Conservation (phyloP, 2,888 invertebrate species). For the Polia nebulosa region DNA sequence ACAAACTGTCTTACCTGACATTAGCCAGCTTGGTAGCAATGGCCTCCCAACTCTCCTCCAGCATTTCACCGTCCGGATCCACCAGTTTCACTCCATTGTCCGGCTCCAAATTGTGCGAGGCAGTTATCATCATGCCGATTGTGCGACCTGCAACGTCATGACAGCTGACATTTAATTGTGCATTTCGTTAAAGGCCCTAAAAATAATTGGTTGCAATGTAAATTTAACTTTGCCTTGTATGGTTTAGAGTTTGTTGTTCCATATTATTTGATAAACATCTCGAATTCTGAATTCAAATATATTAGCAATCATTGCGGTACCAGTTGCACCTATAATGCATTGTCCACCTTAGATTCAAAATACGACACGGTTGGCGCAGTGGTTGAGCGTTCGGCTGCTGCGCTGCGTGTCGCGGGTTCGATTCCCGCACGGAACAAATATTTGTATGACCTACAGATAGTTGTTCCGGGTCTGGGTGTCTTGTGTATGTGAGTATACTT, state of each 20-base stretch:
- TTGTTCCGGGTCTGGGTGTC: no score
- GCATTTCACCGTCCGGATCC: slow-evolving; percentile 99
- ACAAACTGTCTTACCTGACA: slow-evolving; percentile 92
- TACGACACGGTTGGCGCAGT: no score
- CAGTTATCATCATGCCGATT: slow-evolving; percentile 99
- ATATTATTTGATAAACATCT: neutral
- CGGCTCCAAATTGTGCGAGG: slow-evolving; percentile 98
- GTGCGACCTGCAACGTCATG: slow-evolving; percentile 89
- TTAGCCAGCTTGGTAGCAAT: slow-evolving; percentile 97
- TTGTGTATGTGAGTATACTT: no score
- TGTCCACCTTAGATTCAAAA: neutral
- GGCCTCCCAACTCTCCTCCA: slow-evolving; percentile 97
- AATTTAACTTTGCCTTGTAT: neutral
- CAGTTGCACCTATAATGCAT: slow-evolving; percentile 1
- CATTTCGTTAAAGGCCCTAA: no score
- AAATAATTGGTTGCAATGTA: neutral
- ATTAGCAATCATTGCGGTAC: neutral
- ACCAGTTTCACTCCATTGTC: slow-evolving; percentile 99
- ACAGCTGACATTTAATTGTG: no score
- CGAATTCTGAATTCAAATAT: neutral
- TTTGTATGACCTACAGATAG: no score
- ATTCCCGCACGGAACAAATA: no score
- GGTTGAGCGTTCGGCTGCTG: no score
- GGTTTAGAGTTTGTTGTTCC: neutral
- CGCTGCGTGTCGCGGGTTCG: no score